A percentile compares a stretch with the other conserved stretches of the same genome.
These are phyloP conservation scores for Grammomys surdaster DNA, from an alignment of 2,113 vertebrate species.

Conservation along the genomic window DNA sequence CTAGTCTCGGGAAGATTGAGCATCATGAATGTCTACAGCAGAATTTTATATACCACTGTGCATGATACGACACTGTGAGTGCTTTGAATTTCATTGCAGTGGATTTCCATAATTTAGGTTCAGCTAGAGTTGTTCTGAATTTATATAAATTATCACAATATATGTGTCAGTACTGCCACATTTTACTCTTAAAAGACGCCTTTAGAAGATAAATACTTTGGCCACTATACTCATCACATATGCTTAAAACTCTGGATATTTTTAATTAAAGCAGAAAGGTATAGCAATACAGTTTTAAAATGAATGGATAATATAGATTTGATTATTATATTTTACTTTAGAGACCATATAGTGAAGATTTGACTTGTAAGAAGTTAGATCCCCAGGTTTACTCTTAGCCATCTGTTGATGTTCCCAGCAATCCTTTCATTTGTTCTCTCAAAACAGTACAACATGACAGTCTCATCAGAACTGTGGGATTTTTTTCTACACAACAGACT, in stretches of 20 bases:
- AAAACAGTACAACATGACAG: slow-evolving; percentile 69
- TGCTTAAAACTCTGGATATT: background rate
- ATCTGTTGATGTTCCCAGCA: slow-evolving; percentile 43
- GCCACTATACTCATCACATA: background rate
- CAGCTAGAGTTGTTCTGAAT: background rate
- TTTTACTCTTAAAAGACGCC: background rate
- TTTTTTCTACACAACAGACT: slow-evolving; percentile 20
- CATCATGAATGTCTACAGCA: background rate
- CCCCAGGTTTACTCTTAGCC: slow-evolving; percentile 34
- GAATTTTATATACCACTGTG: background rate
- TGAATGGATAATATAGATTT: background rate
- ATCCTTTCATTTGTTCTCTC: slow-evolving; percentile 56
- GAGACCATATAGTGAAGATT: background rate
- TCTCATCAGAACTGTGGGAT: slow-evolving; percentile 32
- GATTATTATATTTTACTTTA: background rate
- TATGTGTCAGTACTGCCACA: background rate
- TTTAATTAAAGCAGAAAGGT: background rate
- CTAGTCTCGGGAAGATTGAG: background rate
- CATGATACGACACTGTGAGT: slow-evolving; percentile 3
- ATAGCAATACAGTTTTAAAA: background rate
- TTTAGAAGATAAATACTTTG: slow-evolving; percentile 10
- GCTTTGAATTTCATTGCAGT: slow-evolving; percentile 32
- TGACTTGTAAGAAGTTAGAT: slow-evolving; percentile 1
- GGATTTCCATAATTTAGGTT: background rate
- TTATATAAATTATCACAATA: background rate